Conservation (phyloP, 2,797 vertebrate genomes). For the Crypturellus tataupa region DNA sequence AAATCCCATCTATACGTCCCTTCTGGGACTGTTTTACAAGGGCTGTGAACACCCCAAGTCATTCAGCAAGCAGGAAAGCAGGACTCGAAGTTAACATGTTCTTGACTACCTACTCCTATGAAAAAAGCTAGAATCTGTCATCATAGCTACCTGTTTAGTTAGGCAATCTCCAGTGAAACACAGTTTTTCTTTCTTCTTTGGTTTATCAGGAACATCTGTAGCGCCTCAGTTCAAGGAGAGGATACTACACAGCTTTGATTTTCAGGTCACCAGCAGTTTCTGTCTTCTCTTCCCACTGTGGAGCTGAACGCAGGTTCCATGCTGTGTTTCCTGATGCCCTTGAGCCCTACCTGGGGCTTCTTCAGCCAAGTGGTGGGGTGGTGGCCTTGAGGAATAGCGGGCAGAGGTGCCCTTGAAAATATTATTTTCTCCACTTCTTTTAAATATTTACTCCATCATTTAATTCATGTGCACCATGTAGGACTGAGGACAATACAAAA, state of each 20-base stretch:
- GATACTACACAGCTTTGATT: not conserved
- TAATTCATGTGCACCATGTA: not conserved
- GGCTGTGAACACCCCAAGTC: not conserved
- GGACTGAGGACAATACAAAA: not conserved
- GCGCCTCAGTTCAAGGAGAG: not conserved
- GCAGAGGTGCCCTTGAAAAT: not conserved
- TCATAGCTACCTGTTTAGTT: not conserved
- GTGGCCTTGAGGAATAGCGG: not conserved
- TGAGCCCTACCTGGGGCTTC: not conserved
- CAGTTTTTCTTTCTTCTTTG: not conserved
- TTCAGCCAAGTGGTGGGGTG: not conserved
- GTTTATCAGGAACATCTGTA: not conserved
- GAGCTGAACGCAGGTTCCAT: not conserved
- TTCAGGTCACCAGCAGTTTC: not conserved
- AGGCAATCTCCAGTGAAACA: fast-evolving
- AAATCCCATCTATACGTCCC: not conserved
- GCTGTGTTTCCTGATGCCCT: not conserved
- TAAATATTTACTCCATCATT: not conserved
- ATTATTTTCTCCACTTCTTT: not conserved
- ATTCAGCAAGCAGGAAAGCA: not conserved
- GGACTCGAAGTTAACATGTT: not conserved
- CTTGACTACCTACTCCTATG: not conserved
- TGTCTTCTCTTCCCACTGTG: not conserved
- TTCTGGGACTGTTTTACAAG: not conserved
- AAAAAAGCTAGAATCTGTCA: fast-evolving